phyloP scores from a whole-genome alignment of 2,888 invertebrate species.

The Pecten maximus region DNA sequence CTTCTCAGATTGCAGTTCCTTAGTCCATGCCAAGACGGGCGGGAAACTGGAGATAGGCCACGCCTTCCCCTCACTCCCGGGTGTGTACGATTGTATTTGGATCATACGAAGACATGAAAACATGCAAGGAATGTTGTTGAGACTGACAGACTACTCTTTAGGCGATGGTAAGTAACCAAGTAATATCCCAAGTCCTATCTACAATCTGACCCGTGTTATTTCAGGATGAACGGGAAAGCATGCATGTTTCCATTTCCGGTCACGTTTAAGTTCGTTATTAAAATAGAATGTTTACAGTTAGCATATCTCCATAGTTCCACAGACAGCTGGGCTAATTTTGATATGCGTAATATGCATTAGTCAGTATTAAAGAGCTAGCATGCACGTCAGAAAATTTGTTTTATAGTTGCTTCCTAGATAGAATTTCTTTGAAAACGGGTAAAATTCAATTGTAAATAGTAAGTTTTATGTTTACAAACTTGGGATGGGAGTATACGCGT shows the following conservation, averaged over 20 bases:
- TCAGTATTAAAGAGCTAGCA: not conserved
- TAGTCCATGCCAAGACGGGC: constrained; percentile 67
- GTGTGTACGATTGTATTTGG: constrained; percentile 78
- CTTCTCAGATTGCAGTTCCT: constrained; percentile 71
- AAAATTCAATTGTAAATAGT: not conserved
- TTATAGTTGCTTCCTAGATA: not conserved
- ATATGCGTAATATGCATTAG: not conserved
- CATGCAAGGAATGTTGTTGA: constrained; percentile 70
- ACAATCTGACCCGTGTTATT: constrained; percentile 15
- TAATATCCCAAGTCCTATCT: not conserved
- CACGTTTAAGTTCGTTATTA: not conserved
- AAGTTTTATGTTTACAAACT: not conserved
- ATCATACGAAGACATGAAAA: constrained; percentile 70
- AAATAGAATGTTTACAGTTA: not conserved
- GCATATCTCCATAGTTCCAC: not conserved
- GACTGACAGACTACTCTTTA: constrained; percentile 68
- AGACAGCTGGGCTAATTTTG: not conserved
- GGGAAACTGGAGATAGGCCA: constrained; percentile 67
- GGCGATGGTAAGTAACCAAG: constrained; percentile 69
- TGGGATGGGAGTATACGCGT: not conserved
- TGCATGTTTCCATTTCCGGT: not conserved
- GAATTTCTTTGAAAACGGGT: not conserved
- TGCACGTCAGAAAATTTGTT: not conserved
- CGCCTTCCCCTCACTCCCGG: constrained; percentile 56
- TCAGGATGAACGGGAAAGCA: not conserved